Conservation (phyloP, 2,888 invertebrate genomes). For the Lymantria monacha region DNA sequence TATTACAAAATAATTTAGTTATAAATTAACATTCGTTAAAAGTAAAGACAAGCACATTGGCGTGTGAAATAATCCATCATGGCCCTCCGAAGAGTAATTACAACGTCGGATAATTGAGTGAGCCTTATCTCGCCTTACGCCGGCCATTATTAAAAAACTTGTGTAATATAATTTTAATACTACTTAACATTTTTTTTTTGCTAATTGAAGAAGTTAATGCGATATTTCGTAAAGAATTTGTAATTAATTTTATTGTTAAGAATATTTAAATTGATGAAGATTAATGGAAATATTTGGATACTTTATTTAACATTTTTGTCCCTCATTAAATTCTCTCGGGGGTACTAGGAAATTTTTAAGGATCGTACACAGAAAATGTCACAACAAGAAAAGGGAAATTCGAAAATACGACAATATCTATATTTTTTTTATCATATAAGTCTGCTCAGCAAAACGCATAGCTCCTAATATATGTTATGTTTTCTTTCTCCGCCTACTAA, state of each 20-base stretch:
- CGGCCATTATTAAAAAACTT: conserved; percentile 7
- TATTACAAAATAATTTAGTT: background rate
- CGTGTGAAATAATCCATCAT: conserved; percentile 1
- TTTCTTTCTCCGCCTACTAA: too few species aligned
- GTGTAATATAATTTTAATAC: conserved; percentile 4
- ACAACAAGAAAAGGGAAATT: too few species aligned
- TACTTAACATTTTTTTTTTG: background rate
- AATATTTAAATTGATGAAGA: too few species aligned
- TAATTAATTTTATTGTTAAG: background rate
- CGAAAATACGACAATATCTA: too few species aligned
- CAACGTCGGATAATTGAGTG: conserved; percentile 3
- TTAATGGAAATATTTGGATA: too few species aligned
- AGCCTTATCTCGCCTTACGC: conserved; percentile 1
- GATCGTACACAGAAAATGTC: too few species aligned
- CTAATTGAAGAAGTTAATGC: background rate
- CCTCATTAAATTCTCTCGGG: too few species aligned
- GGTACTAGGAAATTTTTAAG: too few species aligned
- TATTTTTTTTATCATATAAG: too few species aligned
- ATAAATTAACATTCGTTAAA: background rate
- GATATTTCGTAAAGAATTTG: background rate
- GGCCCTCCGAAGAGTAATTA: conserved; percentile 1
- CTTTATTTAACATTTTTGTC: too few species aligned
- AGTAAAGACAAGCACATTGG: background rate
- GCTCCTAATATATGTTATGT: too few species aligned
- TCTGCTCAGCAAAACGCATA: too few species aligned